Evolutionary conservation across 2,797 vertebrate species (phyloP), one percentile per base, ranked within the genome.

Genomic region (Alcedo atthis): DNA sequence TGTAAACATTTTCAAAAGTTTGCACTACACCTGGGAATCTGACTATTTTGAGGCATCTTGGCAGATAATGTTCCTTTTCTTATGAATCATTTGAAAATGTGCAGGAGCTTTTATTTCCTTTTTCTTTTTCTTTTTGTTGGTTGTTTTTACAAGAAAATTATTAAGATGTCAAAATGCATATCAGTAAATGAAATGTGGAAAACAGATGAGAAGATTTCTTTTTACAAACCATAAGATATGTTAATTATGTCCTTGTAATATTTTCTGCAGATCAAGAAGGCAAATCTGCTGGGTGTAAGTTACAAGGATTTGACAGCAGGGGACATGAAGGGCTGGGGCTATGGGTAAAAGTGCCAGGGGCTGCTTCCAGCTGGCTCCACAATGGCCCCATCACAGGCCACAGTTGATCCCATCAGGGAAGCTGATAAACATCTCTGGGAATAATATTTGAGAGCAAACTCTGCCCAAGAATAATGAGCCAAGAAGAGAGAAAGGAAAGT

Each of bases 1-100:
- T 62, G 59, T 81, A 95, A 94, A 94, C 45, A 85, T 89, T 94
- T 89, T 85, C 82, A 75, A 37, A 87, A 78, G 58, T 83, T 82
- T 87, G 62, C 35, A 24, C 28, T 71, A 48, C 69, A 85, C 63
- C 78, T 89, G 84, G 73, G 85, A 92, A 77, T 73, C 45, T 0
- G 4, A 58, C 33, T 87, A 7, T 40, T 86, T 77, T 33, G 69
- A 93, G 46, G n/a, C n/a, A 46, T 62, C 66, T 76, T 87, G 62
- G 55, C 43, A 90, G 43, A 53, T 15, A 83, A 83, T 1, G 2
- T 32, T 74, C 32, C 42, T 81, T 80, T 74, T 48, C 33, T 78
- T 55, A 35, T 22, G 42, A 69, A 75, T 61, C 15, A 46, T 78
- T 75, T 55, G 24, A 49, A 82, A 90, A 76, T 18, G 15, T 71